Evolutionary conservation across 2,113 vertebrate species (phyloP), one percentile per base, ranked within the genome.

Genomic region (Theristicus caerulescens): DNA sequence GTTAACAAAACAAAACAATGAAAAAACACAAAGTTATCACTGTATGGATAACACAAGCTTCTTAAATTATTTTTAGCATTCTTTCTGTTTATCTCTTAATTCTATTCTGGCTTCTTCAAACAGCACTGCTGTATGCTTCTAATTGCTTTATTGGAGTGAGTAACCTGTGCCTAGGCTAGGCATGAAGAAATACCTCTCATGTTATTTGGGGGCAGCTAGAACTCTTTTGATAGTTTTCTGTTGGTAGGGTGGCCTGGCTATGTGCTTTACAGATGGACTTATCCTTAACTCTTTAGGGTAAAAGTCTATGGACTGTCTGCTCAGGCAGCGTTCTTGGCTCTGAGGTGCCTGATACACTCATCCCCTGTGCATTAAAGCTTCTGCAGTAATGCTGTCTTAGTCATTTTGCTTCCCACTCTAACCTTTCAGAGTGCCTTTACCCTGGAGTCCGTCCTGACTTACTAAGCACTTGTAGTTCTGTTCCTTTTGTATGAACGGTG

Each of bases 21-120:
- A 31, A 85, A 69, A 52, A 5, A 0, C 2, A 5, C 3, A 1
- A 3, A 76, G 31, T 72, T 72, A 22, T 40, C 8, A 24, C 38
- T 71, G 5, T 36, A 3, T 36, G 47, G 13, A 16, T 81, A 65
- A 55, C 15, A 62, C 16, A 62, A 44, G 16, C 22, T 96, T 49
- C 64, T 88, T 55, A 61, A 72, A 67, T 83, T 87, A 22, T 26
- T 82, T 78, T 58, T 40, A 49, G 9, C 5, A 0, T 1, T 34
- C 52, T 76, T 67, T 27, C 42, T 51, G 4, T 70, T 73, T 55
- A 4, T 80, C n/a, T 71, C 15, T 65, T 81, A 57, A 78, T 78
- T 92, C 59, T 65, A 0, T 87, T 66, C 40, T 84, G 64, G 21
- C 22, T 93, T 59, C 73, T 92, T 90, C 51, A 22, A 47, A 14